Evolutionary conservation across 2,888 invertebrate species (phyloP), one percentile per base, ranked within the genome.

Genomic region (Lasioglossum leucozonium): DNA sequence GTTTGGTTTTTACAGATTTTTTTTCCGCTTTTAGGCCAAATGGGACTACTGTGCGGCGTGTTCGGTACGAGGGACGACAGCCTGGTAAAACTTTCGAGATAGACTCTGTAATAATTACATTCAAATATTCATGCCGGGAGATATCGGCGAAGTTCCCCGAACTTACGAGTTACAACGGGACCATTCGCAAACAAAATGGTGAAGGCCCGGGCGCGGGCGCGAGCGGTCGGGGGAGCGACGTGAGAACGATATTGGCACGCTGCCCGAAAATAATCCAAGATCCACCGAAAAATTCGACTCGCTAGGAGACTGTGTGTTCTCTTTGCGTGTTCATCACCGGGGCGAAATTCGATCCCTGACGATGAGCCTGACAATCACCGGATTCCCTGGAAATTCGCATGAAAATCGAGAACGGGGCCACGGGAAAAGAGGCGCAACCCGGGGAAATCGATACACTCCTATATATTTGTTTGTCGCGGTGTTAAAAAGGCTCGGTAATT

Each of bases 61-160:
- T 76, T 78, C 72, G 76, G 75, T 71, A 77, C 69, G 62, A 26
- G 77, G 73, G 78, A 87, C 62, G 77, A 87, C 79, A 58, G 75
- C 42, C 75, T 37, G 78, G 80, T 40, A n/a, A 80, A 88, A 88
- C 74, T 88, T 88, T 82, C 76, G 34, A 37, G 58, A 77, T 71
- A 62, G 84, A 76, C 73, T 77, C 80, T 72, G 55, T 88, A 88
- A 88, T 88, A 88, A 88, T 88, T 88, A 86, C 88, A 86, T 73
- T 82, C 73, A 80, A 84, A 88, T 86, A 88, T 84, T 88, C 87
- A 82, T 87, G 78, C 75, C 72, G 77, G 76, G n/a, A 77, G 73
- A 88, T 88, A 86, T 88, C 82, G 86, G 74, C 67, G 51, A 84
- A 88, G 81, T 88, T 86, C 76, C 81, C 34, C 72, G 82, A 84